Evolutionary conservation across 2,797 vertebrate species (phyloP).

Genomic region (Amazonetta brasiliensis): DNA sequence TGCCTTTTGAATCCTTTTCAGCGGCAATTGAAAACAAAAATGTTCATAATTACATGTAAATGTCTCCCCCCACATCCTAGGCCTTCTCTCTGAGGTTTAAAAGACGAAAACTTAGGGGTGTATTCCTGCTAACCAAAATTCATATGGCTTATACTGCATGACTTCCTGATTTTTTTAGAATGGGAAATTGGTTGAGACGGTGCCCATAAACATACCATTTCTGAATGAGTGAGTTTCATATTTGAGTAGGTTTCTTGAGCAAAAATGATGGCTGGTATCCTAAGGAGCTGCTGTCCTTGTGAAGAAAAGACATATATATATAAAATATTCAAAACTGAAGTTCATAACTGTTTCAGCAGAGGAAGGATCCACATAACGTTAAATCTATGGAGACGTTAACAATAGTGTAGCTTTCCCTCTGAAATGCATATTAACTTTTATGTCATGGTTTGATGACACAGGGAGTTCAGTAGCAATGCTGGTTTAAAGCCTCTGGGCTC

Average conservation of each 20-base stretch:
- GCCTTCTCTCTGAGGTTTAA: background rate
- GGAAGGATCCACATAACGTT: background rate
- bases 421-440: background rate
- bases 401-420: background rate
- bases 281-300: background rate
- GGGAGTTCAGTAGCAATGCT: background rate
- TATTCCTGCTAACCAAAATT: constrained; percentile 56
- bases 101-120: constrained; percentile 30
- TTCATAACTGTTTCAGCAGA: background rate
- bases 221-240: constrained; percentile 46
- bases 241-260: background rate
- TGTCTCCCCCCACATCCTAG: background rate
- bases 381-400: background rate
- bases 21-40: constrained; percentile 39
- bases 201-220: constrained; percentile 49
- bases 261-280: constrained; percentile 21
- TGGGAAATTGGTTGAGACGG: constrained; percentile 46
- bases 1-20: background rate
- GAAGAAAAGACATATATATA: background rate
- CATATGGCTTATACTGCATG: constrained; percentile 46
- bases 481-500: background rate
- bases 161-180: constrained; percentile 66
- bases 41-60: constrained; percentile 17
- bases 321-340: background rate
- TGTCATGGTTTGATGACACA: background rate